Evolutionary conservation across 2,797 vertebrate species (phyloP), one percentile per base, ranked within the genome.

Genomic region (Limosa lapponica): DNA sequence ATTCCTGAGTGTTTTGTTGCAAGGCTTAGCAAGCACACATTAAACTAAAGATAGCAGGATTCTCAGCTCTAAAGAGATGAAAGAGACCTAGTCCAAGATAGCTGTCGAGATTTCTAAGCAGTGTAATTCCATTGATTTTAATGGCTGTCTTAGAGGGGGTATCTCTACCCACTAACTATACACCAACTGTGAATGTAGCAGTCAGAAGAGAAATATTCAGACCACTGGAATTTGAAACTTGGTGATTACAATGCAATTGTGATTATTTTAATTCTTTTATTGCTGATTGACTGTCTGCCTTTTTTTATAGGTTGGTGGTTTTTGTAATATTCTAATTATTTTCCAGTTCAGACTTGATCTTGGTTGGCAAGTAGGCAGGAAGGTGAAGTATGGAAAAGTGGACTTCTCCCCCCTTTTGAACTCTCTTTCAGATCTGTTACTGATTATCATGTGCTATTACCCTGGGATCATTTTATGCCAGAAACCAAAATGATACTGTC

Each of bases 401-500:
- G 79, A 36, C 8, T 46, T 81, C 36, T 69, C 39, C 34, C 64
- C 6, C 18, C 16, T 70, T 22, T 71, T 49, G 46, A 67, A 58
- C 23, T 93, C 77, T 39, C 24, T 84, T 79, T 85, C 65, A 64
- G 80, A 89, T 92, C 75, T 62, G 52, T 15, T 75, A 27, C 41
- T 71, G 44, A 54, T 94, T 84, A 87, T 88, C 59, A 54, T 52
- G 32, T 39, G 79, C 58, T 84, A 78, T 81, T 95, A 85, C 55
- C 51, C 61, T 54, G 46, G 59, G 62, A 95, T 78, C 51, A 82
- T 94, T 95, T 94, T 69, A 86, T 83, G 34, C 72, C 52, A 77
- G 55, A 51, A 90, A 96, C 82, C 75, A 64, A 91, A 91, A 77
- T 34, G 41, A 94, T 93, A 92, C 52, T 32, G n/a, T 93, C 57